phyloP scores from a whole-genome alignment of 2,113 vertebrate genomes.

The Etia nguti region DNA sequence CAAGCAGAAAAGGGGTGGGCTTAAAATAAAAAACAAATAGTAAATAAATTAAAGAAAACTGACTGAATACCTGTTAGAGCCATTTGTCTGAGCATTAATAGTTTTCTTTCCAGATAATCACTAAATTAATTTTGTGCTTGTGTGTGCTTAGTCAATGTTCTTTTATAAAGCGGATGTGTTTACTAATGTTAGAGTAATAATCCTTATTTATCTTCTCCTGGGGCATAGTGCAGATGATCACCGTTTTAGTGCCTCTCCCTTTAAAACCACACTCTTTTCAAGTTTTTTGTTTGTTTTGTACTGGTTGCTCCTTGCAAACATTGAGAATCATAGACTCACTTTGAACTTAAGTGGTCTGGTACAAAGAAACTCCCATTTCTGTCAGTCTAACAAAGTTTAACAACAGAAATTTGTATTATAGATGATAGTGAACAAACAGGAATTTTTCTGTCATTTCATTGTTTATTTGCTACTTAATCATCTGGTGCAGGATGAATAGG shows the following conservation, averaged over 20 bases:
- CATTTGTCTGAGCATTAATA: not conserved
- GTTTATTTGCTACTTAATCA: not conserved
- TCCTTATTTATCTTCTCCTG: not conserved
- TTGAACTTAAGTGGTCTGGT: not conserved
- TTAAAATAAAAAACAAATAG: not conserved
- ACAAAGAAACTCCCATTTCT: not conserved
- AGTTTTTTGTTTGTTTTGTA: not conserved
- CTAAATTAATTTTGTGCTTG: not conserved
- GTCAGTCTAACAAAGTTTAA: not conserved
- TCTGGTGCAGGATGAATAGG: not conserved
- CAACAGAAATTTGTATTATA: not conserved
- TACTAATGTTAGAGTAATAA: not conserved
- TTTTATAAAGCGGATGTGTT: not conserved
- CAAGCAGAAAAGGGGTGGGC: not conserved
- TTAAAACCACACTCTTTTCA: not conserved
- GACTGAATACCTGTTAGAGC: not conserved
- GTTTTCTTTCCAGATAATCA: not conserved
- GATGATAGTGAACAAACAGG: not conserved
- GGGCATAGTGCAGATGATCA: not conserved
- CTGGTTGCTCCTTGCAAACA: not conserved
- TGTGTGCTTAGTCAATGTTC: not conserved
- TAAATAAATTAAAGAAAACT: not conserved
- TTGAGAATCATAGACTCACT: not conserved
- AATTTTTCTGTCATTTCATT: not conserved
- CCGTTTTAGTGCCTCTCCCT: not conserved